These are phyloP conservation scores for Fistularia tabacaria DNA, from an alignment of 2,797 vertebrate genomes.

Conservation along the genomic window DNA sequence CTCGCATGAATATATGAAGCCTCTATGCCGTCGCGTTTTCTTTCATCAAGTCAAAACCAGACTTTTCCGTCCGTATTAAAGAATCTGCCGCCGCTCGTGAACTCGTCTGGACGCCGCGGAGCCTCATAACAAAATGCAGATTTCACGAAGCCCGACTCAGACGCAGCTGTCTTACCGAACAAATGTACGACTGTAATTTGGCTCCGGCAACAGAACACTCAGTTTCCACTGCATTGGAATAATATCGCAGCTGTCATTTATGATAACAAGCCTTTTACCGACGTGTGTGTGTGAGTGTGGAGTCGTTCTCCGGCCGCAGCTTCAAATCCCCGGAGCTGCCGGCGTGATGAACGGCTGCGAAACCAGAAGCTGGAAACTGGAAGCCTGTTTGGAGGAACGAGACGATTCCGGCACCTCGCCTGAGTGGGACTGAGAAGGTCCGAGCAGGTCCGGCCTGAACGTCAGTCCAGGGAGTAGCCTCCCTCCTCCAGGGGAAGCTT, in stretches of 20 bases:
- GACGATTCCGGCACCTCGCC: slow-evolving; percentile 5
- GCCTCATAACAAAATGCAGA: slow-evolving; percentile 6
- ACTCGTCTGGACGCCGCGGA: too few relatives aligned
- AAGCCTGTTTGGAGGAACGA: slow-evolving; percentile 44
- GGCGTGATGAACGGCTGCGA: slow-evolving; percentile 49
- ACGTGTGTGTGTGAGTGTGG: slow-evolving; percentile 21
- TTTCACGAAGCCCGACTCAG: slow-evolving; percentile 18
- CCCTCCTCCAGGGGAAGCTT: too few relatives aligned
- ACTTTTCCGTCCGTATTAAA: too few relatives aligned
- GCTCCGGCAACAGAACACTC: slow-evolving; percentile 24
- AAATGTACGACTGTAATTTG: slow-evolving; percentile 15
- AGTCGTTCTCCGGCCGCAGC: slow-evolving; percentile 41
- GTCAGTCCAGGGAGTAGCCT: too few relatives aligned
- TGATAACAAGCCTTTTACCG: slow-evolving; percentile 54
- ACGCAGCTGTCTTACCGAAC: slow-evolving; percentile 12
- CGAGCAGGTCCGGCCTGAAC: too few relatives aligned
- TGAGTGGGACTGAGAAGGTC: neutral
- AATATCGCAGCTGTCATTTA: slow-evolving; percentile 58
- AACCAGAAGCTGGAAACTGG: slow-evolving; percentile 40
- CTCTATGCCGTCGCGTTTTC: too few relatives aligned
- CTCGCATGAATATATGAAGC: too few relatives aligned
- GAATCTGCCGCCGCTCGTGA: too few relatives aligned
- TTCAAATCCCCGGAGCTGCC: slow-evolving; percentile 37
- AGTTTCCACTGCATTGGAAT: slow-evolving; percentile 46
- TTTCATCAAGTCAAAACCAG: too few relatives aligned